A percentile compares a stretch with the other conserved stretches of the same genome.
phyloP scores from a whole-genome alignment of 2,888 invertebrate genomes.

The Tenodera sinensis region DNA sequence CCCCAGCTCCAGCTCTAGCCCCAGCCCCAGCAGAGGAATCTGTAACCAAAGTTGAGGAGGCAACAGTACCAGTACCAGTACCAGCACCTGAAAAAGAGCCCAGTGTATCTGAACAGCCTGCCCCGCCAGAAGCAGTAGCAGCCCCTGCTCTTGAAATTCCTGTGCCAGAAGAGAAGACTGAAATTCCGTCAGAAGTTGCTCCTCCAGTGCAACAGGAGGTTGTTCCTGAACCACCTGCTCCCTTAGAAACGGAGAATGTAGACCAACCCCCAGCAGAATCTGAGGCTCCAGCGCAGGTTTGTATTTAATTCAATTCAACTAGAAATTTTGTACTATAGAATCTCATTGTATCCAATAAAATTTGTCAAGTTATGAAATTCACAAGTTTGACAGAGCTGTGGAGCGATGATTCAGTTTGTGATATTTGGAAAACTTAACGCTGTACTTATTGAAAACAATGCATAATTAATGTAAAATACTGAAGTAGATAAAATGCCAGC shows the following conservation, averaged over 20 bases:
- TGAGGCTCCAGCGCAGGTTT: background rate
- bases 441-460: too few relatives aligned
- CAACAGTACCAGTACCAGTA: background rate
- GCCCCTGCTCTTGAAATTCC: constrained; percentile 33
- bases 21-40: background rate
- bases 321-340: too few relatives aligned
- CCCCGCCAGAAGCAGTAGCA: background rate
- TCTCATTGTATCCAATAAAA: too few relatives aligned
- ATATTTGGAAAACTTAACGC: too few relatives aligned
- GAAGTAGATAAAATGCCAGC: too few relatives aligned
- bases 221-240: background rate
- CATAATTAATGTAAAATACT: too few relatives aligned
- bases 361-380: too few relatives aligned
- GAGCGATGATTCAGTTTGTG: too few relatives aligned
- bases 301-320: background rate
- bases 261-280: background rate
- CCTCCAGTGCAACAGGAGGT: background rate
- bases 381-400: too few relatives aligned
- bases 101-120: background rate
- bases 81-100: background rate
- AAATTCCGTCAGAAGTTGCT: background rate
- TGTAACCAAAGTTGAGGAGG: background rate
- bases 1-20: background rate
- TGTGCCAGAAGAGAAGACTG: background rate
- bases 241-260: background rate